These are phyloP conservation scores for Falcunculus frontatus DNA, from an alignment of 2,113 vertebrate species.

Conservation along the genomic window DNA sequence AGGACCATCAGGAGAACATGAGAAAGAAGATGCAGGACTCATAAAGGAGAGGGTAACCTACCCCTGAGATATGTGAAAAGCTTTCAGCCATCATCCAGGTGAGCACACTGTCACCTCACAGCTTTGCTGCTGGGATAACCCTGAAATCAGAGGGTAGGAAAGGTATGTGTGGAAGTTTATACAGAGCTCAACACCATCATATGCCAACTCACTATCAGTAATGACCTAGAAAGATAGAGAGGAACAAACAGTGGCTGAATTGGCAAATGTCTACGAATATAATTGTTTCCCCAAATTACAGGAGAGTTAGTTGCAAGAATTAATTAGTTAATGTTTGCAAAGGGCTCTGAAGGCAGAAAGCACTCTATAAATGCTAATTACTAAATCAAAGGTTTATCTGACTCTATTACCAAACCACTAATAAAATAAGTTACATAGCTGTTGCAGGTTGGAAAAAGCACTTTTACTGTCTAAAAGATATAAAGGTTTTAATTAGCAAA, in stretches of 20 bases:
- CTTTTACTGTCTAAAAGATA: conserved; percentile 66
- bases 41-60: neutral
- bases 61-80: neutral
- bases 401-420: conserved; percentile 52
- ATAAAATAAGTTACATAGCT: conserved; percentile 61
- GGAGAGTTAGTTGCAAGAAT: conserved; percentile 43
- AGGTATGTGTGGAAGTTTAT: neutral
- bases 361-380: conserved; percentile 60
- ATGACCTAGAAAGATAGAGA: neutral
- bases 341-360: conserved; percentile 50
- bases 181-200: rapidly evolving
- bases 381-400: conserved; percentile 65
- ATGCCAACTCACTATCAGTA: neutral
- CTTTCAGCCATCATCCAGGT: neutral
- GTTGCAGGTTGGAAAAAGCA: conserved; percentile 51
- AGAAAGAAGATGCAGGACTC: neutral
- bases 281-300: conserved; percentile 41
- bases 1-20: neutral
- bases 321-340: conserved; percentile 61
- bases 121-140: neutral
- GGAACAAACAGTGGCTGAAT: neutral
- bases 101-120: neutral
- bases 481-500: conserved; percentile 70
- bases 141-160: neutral
- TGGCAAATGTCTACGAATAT: neutral